Conservation (phyloP, 2,888 invertebrate genomes). For the Deilephila porcellus region DNA sequence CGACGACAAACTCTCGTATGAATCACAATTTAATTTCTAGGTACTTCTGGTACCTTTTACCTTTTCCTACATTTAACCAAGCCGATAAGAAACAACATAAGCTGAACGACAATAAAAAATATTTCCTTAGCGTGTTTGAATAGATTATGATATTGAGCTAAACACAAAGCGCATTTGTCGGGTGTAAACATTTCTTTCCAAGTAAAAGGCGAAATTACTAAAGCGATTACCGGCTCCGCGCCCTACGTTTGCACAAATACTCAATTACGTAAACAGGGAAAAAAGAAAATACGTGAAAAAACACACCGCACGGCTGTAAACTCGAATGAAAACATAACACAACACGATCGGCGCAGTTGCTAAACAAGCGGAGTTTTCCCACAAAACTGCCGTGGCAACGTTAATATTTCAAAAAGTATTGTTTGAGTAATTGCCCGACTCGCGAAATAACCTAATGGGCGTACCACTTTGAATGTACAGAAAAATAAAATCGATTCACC, state of each 20-base stretch:
- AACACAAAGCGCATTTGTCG: conserved; percentile 47
- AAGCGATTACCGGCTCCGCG: conserved; percentile 60
- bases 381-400: conserved; percentile 69
- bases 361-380: conserved; percentile 79
- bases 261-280: conserved; percentile 76
- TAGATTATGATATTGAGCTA: conserved; percentile 36
- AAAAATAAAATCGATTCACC: conserved; percentile 80
- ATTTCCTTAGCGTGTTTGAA: conserved; percentile 22
- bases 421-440: conserved; percentile 76
- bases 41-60: not conserved
- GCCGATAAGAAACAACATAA: not conserved
- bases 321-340: conserved; percentile 65
- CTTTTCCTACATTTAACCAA: not conserved
- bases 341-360: conserved; percentile 71
- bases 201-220: conserved; percentile 65
- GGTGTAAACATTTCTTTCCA: conserved; percentile 50
- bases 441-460: conserved; percentile 72
- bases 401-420: conserved; percentile 76
- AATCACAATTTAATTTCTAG: too few species aligned
- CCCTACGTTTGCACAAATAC: conserved; percentile 71
- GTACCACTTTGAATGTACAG: conserved; percentile 53
- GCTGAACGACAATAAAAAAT: conserved; percentile 9
- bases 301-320: conserved; percentile 60
- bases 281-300: conserved; percentile 60
- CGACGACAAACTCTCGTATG: too few species aligned